Base-by-base conservation (phyloP, 1,140 invertebrate species). In the Papilio dardanus region DNA sequence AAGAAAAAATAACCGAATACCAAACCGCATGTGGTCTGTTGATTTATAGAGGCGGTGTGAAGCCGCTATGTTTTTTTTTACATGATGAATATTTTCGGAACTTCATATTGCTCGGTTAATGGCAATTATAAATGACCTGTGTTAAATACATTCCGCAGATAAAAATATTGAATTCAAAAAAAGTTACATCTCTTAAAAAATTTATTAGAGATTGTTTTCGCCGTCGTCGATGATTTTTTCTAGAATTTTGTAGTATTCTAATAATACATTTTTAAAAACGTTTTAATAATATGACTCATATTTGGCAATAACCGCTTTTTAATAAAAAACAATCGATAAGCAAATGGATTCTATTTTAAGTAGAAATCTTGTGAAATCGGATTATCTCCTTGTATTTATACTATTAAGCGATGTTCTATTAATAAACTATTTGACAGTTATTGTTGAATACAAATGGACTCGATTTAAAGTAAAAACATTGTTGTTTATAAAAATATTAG, bases 21-120 rank as follows among this genome's bases (percentile, higher is more conserved):
- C 78, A 71, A 77, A 31, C 81, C 77, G 77, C 83, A 85, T 85
- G 83, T 79, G 78, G 80, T 81, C 81, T 24, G 75, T 78, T 85
- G 83, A 85, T 85, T 85, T 85, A 85, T 80, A 42, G 81, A 76
- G 46, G 21, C 71, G 71, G 73, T 66, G 73, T 77, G 62, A 65
- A 79, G 71, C 78, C 54, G 58, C 50, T 74, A 7, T 19, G 31
- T 30, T 58, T 74, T 67, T 67, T 75, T 79, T 74, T 66, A 35
- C 35, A 50, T 71, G 75, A 73, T 77, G 74, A 65, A 75, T 75
- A 74, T 40, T 42, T 74, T 77, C 42, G 74, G 24, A 35, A 75
- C 71, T 35, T 71, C 46, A 50, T 30, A 69, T 71, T 73, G 71
- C 46, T 73, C 7, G 16, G 16, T 73, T 33, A 31, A 54, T 33